A percentile compares a stretch with the other conserved stretches of the same genome.
Conservation (phyloP, 2,797 vertebrate genomes). For the Myioborus melanocephalus region DNA sequence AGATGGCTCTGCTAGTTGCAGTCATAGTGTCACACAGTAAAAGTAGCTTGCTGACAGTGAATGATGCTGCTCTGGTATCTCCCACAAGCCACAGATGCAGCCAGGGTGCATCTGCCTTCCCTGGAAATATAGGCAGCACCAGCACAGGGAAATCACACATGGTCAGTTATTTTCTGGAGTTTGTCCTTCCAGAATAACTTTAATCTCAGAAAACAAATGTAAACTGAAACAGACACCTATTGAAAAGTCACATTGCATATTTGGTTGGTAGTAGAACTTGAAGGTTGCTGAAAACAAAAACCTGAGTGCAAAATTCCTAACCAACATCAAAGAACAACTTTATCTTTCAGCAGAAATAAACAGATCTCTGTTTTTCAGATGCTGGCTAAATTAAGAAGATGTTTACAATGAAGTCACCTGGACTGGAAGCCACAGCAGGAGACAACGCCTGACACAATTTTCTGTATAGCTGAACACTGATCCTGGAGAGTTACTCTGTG, state of each 20-base stretch:
- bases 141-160: neutral
- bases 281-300: neutral
- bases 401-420: conserved; percentile 34
- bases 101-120: neutral
- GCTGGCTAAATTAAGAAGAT: neutral
- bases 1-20: conserved; percentile 48
- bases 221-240: neutral
- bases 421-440: conserved; percentile 46
- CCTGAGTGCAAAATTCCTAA: neutral
- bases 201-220: conserved; percentile 1
- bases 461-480: conserved; percentile 45
- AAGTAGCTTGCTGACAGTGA: conserved; percentile 19
- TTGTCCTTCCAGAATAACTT: conserved; percentile 11
- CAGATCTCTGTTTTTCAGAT: neutral
- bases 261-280: neutral
- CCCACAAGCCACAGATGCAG: neutral
- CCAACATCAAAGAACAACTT: neutral
- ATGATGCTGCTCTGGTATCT: neutral
- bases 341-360: neutral
- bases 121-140: neutral
- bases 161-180: neutral
- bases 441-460: conserved; percentile 46
- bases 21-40: conserved; percentile 7
- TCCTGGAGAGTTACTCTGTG: conserved; percentile 53
- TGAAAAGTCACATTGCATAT: neutral